phyloP scores from a whole-genome alignment of 2,888 invertebrate species.

The Yponomeuta malinellus region DNA sequence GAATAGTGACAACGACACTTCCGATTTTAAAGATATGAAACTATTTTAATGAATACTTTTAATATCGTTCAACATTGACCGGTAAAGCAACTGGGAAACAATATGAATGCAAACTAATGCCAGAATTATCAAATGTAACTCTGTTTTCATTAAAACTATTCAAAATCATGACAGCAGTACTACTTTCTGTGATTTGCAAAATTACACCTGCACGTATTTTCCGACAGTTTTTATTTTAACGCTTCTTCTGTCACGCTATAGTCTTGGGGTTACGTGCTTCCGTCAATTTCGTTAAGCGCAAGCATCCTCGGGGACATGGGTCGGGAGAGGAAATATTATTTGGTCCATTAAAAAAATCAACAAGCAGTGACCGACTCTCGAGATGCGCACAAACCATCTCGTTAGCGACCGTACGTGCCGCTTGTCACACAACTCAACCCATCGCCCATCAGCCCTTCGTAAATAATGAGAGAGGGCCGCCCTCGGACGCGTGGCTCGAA shows the following conservation, averaged over 20 bases:
- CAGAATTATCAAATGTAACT: no score
- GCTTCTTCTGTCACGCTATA: neutral
- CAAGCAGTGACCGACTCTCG: constrained; percentile 59
- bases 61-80: no score
- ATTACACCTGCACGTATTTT: constrained; percentile 24
- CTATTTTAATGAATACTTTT: no score
- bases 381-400: constrained; percentile 75
- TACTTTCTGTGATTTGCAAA: constrained; percentile 60
- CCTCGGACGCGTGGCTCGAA: constrained; percentile 21
- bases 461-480: constrained; percentile 72
- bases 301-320: constrained; percentile 41
- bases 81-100: no score
- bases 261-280: constrained; percentile 33
- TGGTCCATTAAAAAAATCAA: constrained; percentile 71
- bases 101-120: no score
- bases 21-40: no score
- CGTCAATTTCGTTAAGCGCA: constrained; percentile 21
- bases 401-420: constrained; percentile 73
- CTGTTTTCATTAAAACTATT: no score
- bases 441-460: constrained; percentile 72
- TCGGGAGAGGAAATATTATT: constrained; percentile 55
- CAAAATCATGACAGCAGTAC: no score
- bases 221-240: neutral
- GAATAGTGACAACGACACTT: no score
- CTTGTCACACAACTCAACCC: constrained; percentile 70